These are phyloP conservation scores for Ypsolopha sequella DNA, from an alignment of 2,888 invertebrate species.

Conservation along the genomic window DNA sequence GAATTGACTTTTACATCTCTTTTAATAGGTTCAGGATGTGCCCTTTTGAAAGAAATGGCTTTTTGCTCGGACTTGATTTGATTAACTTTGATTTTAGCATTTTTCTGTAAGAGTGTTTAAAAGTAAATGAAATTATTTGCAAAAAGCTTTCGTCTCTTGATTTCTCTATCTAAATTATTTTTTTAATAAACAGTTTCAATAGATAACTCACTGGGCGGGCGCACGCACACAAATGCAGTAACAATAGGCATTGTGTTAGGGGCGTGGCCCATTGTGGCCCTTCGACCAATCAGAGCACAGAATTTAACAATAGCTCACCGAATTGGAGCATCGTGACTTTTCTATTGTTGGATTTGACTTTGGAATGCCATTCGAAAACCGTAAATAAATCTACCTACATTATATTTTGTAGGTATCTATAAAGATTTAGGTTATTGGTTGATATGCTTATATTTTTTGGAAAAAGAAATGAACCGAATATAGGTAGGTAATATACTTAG, in stretches of 20 bases:
- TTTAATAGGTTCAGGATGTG: slow-evolving; percentile 3
- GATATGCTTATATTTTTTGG: too few species aligned
- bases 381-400: neutral
- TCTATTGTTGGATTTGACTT: slow-evolving; percentile 44
- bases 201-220: slow-evolving; percentile 36
- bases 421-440: too few species aligned
- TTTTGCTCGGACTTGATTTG: neutral
- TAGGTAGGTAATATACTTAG: too few species aligned
- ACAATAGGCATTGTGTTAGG: slow-evolving; percentile 65
- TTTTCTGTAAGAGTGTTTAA: neutral
- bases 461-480: too few species aligned
- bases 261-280: slow-evolving; percentile 63
- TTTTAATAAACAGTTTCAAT: slow-evolving; percentile 4
- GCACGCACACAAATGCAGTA: slow-evolving; percentile 24
- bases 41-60: neutral
- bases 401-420: too few species aligned
- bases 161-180: too few species aligned
- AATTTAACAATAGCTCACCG: slow-evolving; percentile 64
- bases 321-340: slow-evolving; percentile 52
- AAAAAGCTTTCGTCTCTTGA: neutral
- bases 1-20: slow-evolving; percentile 3
- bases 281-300: slow-evolving; percentile 46
- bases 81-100: neutral
- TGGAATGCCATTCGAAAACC: slow-evolving; percentile 3
- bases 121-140: neutral